A percentile compares a stretch with the other conserved stretches of the same genome.
Conservation (phyloP, 2,797 vertebrate genomes). For the Acomys russatus region DNA sequence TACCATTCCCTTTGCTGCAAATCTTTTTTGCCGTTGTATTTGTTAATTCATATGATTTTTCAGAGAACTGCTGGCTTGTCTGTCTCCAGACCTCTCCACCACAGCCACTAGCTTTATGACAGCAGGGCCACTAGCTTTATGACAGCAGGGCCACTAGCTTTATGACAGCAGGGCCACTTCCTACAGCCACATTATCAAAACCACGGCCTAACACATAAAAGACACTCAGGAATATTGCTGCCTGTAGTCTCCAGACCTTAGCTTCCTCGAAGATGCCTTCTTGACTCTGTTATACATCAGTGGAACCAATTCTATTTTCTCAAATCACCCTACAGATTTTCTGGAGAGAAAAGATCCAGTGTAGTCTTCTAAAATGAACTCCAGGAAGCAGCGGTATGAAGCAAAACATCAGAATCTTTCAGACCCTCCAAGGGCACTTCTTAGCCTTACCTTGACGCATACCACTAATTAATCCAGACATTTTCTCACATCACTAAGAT, state of each 20-base stretch:
- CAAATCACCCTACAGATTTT: constrained; percentile 25
- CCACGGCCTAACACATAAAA: not conserved
- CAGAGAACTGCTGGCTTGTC: constrained; percentile 57
- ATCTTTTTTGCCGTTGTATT: constrained; percentile 1
- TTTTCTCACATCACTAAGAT: constrained; percentile 35
- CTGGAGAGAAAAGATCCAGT: constrained; percentile 27
- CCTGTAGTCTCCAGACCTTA: constrained; percentile 27
- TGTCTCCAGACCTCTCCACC: not conserved
- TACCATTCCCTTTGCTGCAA: constrained; percentile 14
- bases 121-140: not conserved
- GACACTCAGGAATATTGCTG: not conserved
- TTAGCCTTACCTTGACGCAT: constrained; percentile 11
- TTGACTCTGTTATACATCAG: constrained; percentile 11
- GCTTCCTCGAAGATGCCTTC: constrained; percentile 23
- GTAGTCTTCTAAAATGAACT: constrained; percentile 59
- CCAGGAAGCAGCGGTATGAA: constrained; percentile 1
- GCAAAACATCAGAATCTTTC: constrained; percentile 35
- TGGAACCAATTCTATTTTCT: constrained; percentile 43
- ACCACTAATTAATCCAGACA: constrained; percentile 54
- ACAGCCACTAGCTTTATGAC: constrained; percentile 41
- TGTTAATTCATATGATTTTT: constrained; percentile 62
- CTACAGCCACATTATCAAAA: constrained; percentile 2
- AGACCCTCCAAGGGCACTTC: constrained; percentile 56
- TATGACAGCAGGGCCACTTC: not conserved
- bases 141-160: constrained; percentile 32